Conservation (phyloP, 2,113 vertebrate genomes). For the Aramus guarauna region DNA sequence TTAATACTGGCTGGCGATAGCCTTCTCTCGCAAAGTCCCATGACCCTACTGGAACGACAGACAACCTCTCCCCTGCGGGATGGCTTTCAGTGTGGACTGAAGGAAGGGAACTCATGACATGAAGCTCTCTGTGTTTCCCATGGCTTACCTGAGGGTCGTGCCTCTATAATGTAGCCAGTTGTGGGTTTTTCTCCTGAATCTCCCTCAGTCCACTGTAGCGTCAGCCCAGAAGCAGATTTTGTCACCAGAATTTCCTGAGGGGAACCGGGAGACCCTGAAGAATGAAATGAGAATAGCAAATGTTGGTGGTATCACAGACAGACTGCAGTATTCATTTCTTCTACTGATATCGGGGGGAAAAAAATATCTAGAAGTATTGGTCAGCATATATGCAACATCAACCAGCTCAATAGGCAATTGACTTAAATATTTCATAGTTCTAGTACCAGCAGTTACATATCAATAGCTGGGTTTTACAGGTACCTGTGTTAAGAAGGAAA, state of each 20-base stretch:
- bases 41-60: background rate
- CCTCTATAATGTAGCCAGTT: conserved; percentile 88
- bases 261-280: conserved; percentile 85
- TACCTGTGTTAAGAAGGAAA: background rate
- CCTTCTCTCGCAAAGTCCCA: background rate
- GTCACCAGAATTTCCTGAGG: conserved; percentile 85
- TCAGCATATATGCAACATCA: background rate
- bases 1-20: background rate
- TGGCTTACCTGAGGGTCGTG: conserved; percentile 86
- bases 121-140: background rate
- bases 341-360: background rate
- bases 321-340: background rate
- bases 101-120: background rate
- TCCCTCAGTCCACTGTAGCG: conserved; percentile 87
- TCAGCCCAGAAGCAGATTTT: conserved; percentile 84
- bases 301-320: background rate
- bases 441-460: background rate
- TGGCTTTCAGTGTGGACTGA: background rate
- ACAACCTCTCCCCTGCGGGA: background rate
- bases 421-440: background rate
- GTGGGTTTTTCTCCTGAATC: conserved; percentile 77
- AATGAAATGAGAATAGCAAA: background rate
- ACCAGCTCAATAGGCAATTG: background rate
- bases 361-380: background rate
- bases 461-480: background rate